Evolutionary conservation across 2,113 vertebrate species (phyloP).

Genomic region (Dicentrarchus labrax): DNA sequence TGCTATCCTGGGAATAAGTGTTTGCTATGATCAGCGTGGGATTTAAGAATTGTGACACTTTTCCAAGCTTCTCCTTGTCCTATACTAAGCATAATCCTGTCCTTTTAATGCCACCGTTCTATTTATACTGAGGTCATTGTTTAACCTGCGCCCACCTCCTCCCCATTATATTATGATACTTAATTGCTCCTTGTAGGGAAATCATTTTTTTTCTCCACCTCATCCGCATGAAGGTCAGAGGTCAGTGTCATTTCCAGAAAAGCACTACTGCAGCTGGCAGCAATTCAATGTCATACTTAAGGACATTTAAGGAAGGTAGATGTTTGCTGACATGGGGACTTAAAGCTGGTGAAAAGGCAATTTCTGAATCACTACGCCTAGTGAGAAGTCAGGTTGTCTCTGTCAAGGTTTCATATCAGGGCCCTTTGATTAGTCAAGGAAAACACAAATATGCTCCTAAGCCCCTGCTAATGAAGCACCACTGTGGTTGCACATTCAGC

Average conservation of each 20-base stretch:
- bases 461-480: conserved; percentile 20
- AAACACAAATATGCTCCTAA: conserved; percentile 25
- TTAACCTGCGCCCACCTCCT: conserved; percentile 13
- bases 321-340: neutral
- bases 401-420: neutral
- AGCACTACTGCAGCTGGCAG: conserved; percentile 11
- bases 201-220: neutral
- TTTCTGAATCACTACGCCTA: neutral
- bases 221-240: conserved; percentile 13
- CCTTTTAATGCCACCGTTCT: neutral
- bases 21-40: neutral
- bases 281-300: conserved; percentile 28
- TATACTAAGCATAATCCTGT: neutral
- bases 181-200: conserved; percentile 14
- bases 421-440: conserved; percentile 5
- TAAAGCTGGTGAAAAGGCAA: neutral
- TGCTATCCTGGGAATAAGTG: neutral
- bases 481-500: conserved; percentile 12
- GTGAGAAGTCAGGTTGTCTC: neutral
- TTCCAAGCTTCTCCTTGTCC: neutral
- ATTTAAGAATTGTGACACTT: neutral
- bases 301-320: conserved; percentile 13
- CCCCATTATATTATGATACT: conserved; percentile 1
- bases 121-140: conserved; percentile 2
- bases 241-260: conserved; percentile 15